phyloP scores from a whole-genome alignment of 2,888 invertebrate genomes.

The Mesoligia furuncula region DNA sequence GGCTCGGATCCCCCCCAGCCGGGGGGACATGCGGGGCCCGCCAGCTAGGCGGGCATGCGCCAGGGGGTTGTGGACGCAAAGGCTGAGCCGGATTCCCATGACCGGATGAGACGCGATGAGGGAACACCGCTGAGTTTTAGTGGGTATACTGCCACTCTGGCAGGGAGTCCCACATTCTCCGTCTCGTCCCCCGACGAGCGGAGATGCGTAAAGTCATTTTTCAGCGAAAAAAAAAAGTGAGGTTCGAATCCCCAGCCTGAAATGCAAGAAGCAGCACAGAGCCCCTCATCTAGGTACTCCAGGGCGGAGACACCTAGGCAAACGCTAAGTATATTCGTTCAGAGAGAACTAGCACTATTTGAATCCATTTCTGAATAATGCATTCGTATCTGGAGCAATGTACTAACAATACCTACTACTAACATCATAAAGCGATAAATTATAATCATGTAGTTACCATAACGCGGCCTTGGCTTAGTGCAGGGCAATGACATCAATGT shows the following conservation, averaged over 20 bases:
- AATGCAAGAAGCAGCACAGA: background rate
- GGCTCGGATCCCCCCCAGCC: background rate
- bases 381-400: constrained; percentile 38
- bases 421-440: constrained; percentile 86
- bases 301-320: background rate
- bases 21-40: too few relatives aligned
- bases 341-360: background rate
- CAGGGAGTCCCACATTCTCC: too few relatives aligned
- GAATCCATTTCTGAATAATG: constrained; percentile 19
- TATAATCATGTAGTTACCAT: constrained; percentile 79
- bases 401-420: constrained; percentile 29
- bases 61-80: too few relatives aligned
- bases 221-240: too few relatives aligned
- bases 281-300: background rate
- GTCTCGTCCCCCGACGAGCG: too few relatives aligned
- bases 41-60: too few relatives aligned
- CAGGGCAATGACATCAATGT: constrained; percentile 72
- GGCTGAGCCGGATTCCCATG: too few relatives aligned
- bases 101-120: too few relatives aligned
- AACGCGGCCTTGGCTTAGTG: constrained; percentile 64
- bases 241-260: background rate
- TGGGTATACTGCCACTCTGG: too few relatives aligned
- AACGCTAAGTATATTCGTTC: background rate
- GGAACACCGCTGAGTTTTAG: too few relatives aligned
- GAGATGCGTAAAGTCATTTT: too few relatives aligned